Percentiles rank a stretch among this genome's conserved stretches.
Conservation (phyloP, 2,797 vertebrate species). For the Sebastes trivittatus region DNA sequence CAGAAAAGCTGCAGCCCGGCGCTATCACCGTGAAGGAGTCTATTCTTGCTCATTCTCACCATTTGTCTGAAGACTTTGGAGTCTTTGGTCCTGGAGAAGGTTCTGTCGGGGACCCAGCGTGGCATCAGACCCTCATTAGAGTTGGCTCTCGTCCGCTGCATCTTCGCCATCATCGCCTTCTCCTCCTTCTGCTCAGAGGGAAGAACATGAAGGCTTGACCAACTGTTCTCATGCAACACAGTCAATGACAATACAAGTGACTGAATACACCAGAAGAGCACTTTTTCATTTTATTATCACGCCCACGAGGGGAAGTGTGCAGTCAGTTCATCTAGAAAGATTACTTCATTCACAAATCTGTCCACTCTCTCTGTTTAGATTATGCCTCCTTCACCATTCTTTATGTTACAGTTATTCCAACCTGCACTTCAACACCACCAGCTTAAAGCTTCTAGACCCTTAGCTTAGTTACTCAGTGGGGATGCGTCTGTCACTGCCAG, state of each 20-base stretch:
- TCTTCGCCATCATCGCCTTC: constrained; percentile 95
- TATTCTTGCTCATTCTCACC: constrained; percentile 80
- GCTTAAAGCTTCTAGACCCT: background rate
- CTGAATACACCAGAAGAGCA: constrained; percentile 1
- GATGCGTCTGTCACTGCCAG: background rate
- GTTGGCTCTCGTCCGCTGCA: constrained; percentile 91
- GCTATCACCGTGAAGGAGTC: background rate
- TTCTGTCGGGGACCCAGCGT: constrained; percentile 93
- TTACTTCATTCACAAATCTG: constrained; percentile 36
- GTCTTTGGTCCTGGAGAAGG: constrained; percentile 93
- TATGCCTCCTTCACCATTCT: background rate
- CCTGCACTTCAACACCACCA: background rate
- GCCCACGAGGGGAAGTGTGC: background rate
- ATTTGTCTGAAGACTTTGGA: constrained; percentile 97
- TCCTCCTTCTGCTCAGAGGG: constrained; percentile 89
- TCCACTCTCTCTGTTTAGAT: background rate
- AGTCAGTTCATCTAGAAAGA: background rate
- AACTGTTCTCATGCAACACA: constrained; percentile 49
- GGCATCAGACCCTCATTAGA: constrained; percentile 91
- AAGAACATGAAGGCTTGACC: constrained; percentile 53
- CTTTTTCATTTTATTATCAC: constrained; percentile 5
- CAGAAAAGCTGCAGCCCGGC: background rate
- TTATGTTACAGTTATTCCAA: background rate
- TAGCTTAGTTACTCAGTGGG: background rate
- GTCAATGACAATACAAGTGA: constrained; percentile 15